A percentile compares a stretch with the other conserved stretches of the same genome.
phyloP scores from a whole-genome alignment of 2,888 invertebrate species.

The Seira musarum region DNA sequence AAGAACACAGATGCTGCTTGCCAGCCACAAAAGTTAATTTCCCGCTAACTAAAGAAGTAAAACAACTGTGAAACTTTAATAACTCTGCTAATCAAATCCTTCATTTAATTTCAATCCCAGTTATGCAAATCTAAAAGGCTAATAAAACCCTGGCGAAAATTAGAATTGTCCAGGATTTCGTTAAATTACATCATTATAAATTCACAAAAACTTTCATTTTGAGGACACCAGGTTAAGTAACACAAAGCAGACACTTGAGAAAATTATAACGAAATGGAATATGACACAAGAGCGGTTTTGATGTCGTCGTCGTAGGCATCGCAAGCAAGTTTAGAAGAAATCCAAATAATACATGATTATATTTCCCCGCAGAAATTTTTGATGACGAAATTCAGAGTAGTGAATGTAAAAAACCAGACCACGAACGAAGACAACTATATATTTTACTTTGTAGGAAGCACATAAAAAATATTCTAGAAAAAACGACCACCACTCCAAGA shows the following conservation, averaged over 20 bases:
- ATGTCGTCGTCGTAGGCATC: no score
- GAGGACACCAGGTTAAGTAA: neutral
- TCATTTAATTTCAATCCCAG: neutral
- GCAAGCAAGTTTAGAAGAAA: no score
- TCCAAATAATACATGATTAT: no score
- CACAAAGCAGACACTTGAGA: neutral
- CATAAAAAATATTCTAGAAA: neutral
- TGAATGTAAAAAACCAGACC: no score
- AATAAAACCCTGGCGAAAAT: no score
- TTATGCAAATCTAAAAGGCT: neutral
- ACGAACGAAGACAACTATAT: no score
- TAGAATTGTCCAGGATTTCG: no score
- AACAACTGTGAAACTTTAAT: neutral
- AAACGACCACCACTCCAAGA: constrained; percentile 3
- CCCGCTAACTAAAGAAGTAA: neutral
- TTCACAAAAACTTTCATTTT: neutral
- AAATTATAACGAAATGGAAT: neutral
- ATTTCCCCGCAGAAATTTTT: no score
- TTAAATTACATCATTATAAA: no score
- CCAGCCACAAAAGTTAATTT: neutral
- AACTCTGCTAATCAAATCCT: neutral
- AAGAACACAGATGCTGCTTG: neutral
- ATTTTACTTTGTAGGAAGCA: neutral
- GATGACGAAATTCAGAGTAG: no score
- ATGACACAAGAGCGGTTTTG: neutral